These are phyloP conservation scores for Tyria jacobaeae DNA, from an alignment of 2,888 invertebrate genomes.

Conservation along the genomic window DNA sequence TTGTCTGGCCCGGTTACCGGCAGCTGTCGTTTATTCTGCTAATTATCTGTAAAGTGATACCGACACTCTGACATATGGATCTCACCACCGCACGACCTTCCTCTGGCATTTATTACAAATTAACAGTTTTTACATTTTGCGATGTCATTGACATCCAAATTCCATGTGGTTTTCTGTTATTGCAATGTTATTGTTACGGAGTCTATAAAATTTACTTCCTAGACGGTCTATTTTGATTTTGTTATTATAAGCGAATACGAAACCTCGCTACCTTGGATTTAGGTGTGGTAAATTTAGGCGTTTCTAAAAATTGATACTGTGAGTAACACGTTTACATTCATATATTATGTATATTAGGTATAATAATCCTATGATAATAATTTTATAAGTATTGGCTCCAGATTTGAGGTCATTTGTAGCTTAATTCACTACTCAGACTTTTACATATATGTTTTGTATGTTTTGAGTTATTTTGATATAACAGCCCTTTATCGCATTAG, in stretches of 20 bases:
- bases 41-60: conserved; percentile 74
- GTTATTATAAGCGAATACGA: conserved; percentile 13
- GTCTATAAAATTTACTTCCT: conserved; percentile 25
- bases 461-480: too few species aligned
- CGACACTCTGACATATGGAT: conserved; percentile 61
- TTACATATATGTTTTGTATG: too few species aligned
- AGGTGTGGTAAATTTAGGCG: conserved; percentile 32
- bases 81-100: conserved; percentile 63
- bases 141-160: conserved; percentile 61
- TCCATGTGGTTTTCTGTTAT: conserved; percentile 28
- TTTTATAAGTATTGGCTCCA: too few species aligned
- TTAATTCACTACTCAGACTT: too few species aligned
- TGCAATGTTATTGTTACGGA: conserved; percentile 32
- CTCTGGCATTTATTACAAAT: conserved; percentile 55
- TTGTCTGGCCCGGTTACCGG: conserved; percentile 55
- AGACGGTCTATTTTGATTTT: conserved; percentile 19
- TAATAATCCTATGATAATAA: too few species aligned
- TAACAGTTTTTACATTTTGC: conserved; percentile 50
- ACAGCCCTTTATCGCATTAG: too few species aligned
- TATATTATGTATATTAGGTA: too few species aligned
- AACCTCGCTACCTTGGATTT: conserved; percentile 21
- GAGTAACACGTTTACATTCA: conserved; percentile 17
- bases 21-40: conserved; percentile 71
- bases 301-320: conserved; percentile 31
- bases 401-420: too few species aligned